Evolutionary conservation across 2,113 vertebrate species (phyloP), one percentile per base, ranked within the genome.

Genomic region (Ammospiza caudacuta): DNA sequence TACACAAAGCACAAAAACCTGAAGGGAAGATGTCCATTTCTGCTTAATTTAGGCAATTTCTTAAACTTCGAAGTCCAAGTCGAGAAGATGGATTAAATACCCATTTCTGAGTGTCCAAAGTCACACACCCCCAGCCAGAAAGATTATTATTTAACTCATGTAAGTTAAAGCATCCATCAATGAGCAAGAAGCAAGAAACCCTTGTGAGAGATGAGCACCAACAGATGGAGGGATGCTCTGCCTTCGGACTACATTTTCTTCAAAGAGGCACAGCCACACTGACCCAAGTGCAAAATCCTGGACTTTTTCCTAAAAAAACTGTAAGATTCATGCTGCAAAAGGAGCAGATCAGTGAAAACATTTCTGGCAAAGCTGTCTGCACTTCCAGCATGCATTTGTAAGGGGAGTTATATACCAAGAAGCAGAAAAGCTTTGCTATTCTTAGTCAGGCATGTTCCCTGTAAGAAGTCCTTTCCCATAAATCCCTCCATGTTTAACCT

Each of bases 41-140:
- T 63, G 25, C n/a, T 66, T 66, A 33, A 78, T 73, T 89, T 44
- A 44, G 9, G 52, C 24, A 31, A 62, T 64, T 77, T n/a, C 55
- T 58, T 54, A 22, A 46, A n/a, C 33, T 70, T 82, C 11, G 29
- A 83, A 68, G 22, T 20, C 41, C 2, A 27, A 58, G 5, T 37
- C 43, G 73, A 64, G 41, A 59, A 62, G 35, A 12, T 14, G 17
- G 39, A 39, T 79, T 41, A 49, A 52, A 75, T 6, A 33, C 2
- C 37, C 4, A 1, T 23, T 62, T 10, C 49, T 68, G 55, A 2
- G 9, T 43, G 25, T 57, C 25, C 80, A 74, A 51, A 49, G n/a
- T 12, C 43, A 61, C 49, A 13, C 25, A 15, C 9, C 47, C 41
- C 9, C 0, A 0, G 3, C 28, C 22, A 46, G 66, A 73, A 69